Base-by-base conservation (phyloP, 2,113 vertebrate species). In the Vimba vimba region DNA sequence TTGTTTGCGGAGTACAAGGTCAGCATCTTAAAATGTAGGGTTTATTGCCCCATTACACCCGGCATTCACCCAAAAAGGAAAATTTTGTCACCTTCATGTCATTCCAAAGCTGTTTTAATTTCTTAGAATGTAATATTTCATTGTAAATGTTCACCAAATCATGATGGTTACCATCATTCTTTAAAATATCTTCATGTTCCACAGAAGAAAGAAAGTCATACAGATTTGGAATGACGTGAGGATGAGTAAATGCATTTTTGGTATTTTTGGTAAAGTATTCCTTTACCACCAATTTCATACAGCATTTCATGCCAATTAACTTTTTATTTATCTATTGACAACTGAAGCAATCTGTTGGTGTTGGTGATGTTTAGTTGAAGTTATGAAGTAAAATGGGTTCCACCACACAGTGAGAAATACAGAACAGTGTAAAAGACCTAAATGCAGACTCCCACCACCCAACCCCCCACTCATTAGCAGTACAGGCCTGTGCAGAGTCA, bases 381-480 rank as follows among this genome's bases (percentile, higher is more conserved):
- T 43, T 43, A 71, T 43, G 19, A 19, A 39, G 36, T 23, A 19
- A 57, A 64, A 13, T 47, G 43, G 23, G 11, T 47, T 47, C 12
- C 23, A 74, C 43, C 71, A 74, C n/a, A 43, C 71, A 47, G n/a
- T 75, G n/a, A 27, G 36, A 73, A 13, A n/a, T 71, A 12, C 4
- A 71, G 21, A 43, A 62, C 55, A 36, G n/a, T 23, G 8, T 36
- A 66, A 64, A 59, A 68, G 19, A 11, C 3, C 19, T 36, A 8
- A 36, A 68, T 4, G 21, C 77, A 79, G 19, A 15, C 33, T 39
- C 30, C 23, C 30, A 60, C 19, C 17, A 39, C 36, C 57, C 59
- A 43, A 52, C 73, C 25, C 59, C 43, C 19, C 9, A 68, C 43
- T 77, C 83, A 85, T 78, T 77, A 47, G 73, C 30, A 76, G n/a